Conservation (phyloP, 2,888 invertebrate species). For the Trimorus sp. region DNA sequence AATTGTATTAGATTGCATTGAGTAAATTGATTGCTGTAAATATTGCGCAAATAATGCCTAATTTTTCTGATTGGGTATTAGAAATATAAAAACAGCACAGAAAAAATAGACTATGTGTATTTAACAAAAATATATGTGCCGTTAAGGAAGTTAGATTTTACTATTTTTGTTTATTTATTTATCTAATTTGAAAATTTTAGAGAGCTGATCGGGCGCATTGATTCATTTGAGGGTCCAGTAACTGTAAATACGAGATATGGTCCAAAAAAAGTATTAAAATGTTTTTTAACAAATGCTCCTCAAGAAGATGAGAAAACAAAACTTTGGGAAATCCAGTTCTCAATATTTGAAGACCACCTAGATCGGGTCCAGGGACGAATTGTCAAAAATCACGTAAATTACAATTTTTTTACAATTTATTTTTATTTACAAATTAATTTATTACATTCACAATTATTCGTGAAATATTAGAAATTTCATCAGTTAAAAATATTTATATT, state of each 20-base stretch:
- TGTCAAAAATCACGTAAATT: conserved; percentile 20
- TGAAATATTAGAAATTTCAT: no score
- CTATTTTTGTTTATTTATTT: neutral
- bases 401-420: neutral
- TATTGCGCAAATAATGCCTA: no score
- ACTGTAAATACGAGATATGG: conserved; percentile 9
- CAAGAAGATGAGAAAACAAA: neutral
- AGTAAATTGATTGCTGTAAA: no score
- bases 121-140: no score
- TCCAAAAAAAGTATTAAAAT: conserved; percentile 9
- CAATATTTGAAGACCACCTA: conserved; percentile 6
- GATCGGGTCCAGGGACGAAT: neutral
- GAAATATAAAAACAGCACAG: no score
- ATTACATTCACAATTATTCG: no score
- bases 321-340: conserved; percentile 11
- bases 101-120: no score
- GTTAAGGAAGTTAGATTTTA: no score
- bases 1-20: no score
- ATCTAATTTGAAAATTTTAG: conserved; percentile 18
- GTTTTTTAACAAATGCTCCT: conserved; percentile 3
- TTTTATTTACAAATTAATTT: no score
- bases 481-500: no score
- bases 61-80: no score
- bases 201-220: conserved; percentile 15
- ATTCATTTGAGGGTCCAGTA: conserved; percentile 7